Base-by-base conservation (phyloP, 2,113 vertebrate species). In the Kryptolebias marmoratus region DNA sequence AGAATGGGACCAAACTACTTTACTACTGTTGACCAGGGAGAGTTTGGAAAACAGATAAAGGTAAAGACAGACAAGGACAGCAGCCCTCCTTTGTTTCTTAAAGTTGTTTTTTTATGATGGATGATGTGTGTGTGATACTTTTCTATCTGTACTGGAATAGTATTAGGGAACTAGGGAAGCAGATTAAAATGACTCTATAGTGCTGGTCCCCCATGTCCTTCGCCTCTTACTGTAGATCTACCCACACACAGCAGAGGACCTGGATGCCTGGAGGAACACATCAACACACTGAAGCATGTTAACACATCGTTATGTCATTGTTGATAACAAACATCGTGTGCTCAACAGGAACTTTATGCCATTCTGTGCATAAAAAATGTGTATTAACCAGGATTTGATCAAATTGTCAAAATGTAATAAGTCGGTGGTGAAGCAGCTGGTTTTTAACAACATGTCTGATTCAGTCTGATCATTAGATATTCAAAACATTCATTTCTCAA, bases 201-300 rank as follows among this genome's bases (percentile, higher is more conserved):
- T 78, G 75, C 76, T 77, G 75, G 81, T 88, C 75, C 73, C 76
- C 75, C 75, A 81, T 75, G 70, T 87, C 80, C 80, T 86, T 69
- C 60, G 57, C 85, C 89, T 85, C 80, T 82, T 88, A 88, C 80
- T 86, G 91, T 75, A 85, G 77, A 77, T 86, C 89, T 91, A 88
- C 88, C 87, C 86, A 90, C 88, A 88, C 87, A 90, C 79, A 87
- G 79, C 82, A 89, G 80, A 86, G 87, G 85, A 83, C 71, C 75
- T 79, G 82, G 76, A 85, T 70, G 86, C 87, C 87, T 89, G 84
- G 81, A 91, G 88, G 86, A 92, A 91, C 74, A 87, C 82, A 92
- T 87, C 80, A 80, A 86, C 80, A 90, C 84, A 87, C 85, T 87
- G 64, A 63, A 88, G 82, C 79, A 85, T 64, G 81, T 84, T 87